These are phyloP conservation scores for Heteromyza rotundicornis DNA, from an alignment of 2,888 invertebrate species.

Conservation along the genomic window DNA sequence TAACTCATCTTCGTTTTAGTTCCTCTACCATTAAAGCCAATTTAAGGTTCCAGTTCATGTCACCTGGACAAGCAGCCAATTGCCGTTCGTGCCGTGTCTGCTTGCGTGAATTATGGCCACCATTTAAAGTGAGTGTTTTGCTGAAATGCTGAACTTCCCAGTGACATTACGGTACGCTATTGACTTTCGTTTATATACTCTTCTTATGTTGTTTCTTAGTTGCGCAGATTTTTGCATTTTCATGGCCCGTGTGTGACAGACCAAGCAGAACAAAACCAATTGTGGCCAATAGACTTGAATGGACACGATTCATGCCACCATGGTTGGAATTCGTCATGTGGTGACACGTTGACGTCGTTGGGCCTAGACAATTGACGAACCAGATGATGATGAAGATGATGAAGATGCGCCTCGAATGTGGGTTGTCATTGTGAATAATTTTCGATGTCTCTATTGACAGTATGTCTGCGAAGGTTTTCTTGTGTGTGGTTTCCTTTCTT, in stretches of 20 bases:
- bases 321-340: not conserved
- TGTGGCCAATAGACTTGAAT: not conserved
- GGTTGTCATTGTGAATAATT: not conserved
- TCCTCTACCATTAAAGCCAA: too few relatives aligned
- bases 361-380: not conserved
- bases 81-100: too few relatives aligned
- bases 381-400: not conserved
- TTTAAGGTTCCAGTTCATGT: too few relatives aligned
- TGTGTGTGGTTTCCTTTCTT: not conserved
- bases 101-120: too few relatives aligned
- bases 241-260: not conserved
- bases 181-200: too few relatives aligned
- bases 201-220: too few relatives aligned
- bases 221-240: not conserved
- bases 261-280: not conserved
- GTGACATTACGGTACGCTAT: too few relatives aligned
- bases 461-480: not conserved
- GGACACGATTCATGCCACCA: not conserved
- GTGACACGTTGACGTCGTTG: too few relatives aligned
- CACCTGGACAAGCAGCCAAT: too few relatives aligned
- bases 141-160: too few relatives aligned
- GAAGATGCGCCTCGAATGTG: not conserved
- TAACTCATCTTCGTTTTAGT: too few relatives aligned
- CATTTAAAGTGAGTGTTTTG: too few relatives aligned
- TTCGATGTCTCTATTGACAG: slow-evolving; percentile 8